Base-by-base conservation (phyloP, 1,140 invertebrate genomes). In the Nephila pilipes region DNA sequence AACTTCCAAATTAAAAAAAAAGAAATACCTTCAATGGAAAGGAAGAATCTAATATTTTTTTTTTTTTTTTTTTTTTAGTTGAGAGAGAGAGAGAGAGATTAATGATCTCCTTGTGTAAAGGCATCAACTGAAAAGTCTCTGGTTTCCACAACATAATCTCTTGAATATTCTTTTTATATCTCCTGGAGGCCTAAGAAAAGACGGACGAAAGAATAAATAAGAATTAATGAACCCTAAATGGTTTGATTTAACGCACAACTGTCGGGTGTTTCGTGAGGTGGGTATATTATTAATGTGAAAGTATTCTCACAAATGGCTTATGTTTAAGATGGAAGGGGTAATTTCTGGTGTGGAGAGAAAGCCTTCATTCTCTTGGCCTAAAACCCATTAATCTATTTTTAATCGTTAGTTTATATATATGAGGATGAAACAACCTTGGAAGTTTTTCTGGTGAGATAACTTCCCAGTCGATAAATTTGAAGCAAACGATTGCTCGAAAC, bases 201-300 rank as follows among this genome's bases (percentile, higher is more conserved):
- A 22, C 18, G n/a, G 1, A 22, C 6, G 20, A 5, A 63, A 69
- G 32, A 75, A 75, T 2, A 32, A 75, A 75, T 75, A 29, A 32
- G 25, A 32, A 12, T 25, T 75, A 75, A 75, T 75, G 69, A 75
- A 5, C 29, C 69, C 36, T 75, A 75, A 75, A 75, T 75, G 69
- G 32, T 29, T 18, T 36, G 69, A 75, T 75, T 75, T 75, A 75
- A 75, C 25, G 25, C 69, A 75, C 32, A 75, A 75, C 69, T 36
- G 69, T 36, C 69, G 69, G 36, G 32, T 4, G 69, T 12, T 75
- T 75, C 29, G 29, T 75, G 29, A 29, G 29, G 29, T 20, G 32
- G 29, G 69, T 75, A 29, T 75, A 36, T 75, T 75, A 75, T 75
- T 75, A 75, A 60, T 60, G 58, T 22, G 20, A 16, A 20, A 60